Base-by-base conservation (phyloP, 2,888 invertebrate species). In the Quadriops clusia region DNA sequence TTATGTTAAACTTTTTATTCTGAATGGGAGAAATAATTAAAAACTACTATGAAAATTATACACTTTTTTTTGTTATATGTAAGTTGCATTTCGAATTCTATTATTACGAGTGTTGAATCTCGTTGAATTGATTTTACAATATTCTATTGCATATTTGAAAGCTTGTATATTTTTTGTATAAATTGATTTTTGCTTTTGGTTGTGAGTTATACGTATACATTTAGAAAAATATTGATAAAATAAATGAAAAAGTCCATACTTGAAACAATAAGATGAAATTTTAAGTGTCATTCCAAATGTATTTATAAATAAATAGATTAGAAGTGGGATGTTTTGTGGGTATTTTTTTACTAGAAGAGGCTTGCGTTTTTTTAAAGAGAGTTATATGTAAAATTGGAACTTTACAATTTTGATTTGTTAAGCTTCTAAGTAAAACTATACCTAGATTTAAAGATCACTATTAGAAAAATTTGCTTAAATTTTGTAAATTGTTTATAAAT, bases 231-330 rank as follows among this genome's bases (percentile, higher is more conserved):
- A 33, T 14, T 34, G 25, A 24, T 15, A 22, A 32, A 30, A 23
- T 27, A 15, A 25, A 28, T 10, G 36, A 36, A 37, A 33, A 43
- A 47, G 54, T 57, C 53, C 53, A 53, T 49, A 42, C 47, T 43
- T 44, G 50, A 52, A 52, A 56, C 52, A 55, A 56, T 52, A 54
- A 53, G 41, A 38, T 44, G 39, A 39, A 37, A 49, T 52, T 50
- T 49, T 51, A 57, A 54, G 53, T 58, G 58, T 58, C 58, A 58
- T 60, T 60, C 60, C 60, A 58, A 46, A 36, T 53, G 47, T 54
- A 51, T 50, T 51, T 51, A 49, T 53, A 51, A 37, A 42, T 49
- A 47, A 48, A 49, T 49, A 40, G 37, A 28, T 32, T 50, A 50
- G 46, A 48, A 42, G 33, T 33, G 47, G 52, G 50, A 50, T 52